Conservation (phyloP, 1,140 invertebrate species). For the fruit fly (Drosophila melanogaster) region Release_6_plus_ISO1_MT NC_004354.4:5767501-5768000, state of each 20-base stretch:
- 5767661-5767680: constrained; percentile 14
- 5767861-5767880: neutral
- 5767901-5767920: constrained; percentile 11
- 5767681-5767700: constrained; percentile 16
- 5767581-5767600: constrained; percentile 65
- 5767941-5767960: neutral
- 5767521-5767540: constrained; percentile 62
- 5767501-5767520: constrained; percentile 60
- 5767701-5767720: constrained; percentile 8
- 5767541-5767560: constrained; percentile 86
- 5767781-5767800: neutral
- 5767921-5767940: neutral
- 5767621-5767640: constrained; percentile 6
- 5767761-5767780: constrained; percentile 4
- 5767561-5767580: constrained; percentile 86
- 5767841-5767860: neutral
- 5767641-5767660: constrained; percentile 7
- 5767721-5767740: constrained; percentile 10
- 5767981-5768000: constrained; percentile 5
- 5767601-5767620: constrained; percentile 32
- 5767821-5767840: neutral
- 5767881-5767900: neutral
- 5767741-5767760: constrained; percentile 4
- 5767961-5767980: constrained; percentile 3
- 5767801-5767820: constrained; percentile 1